Conservation (phyloP, 1,140 invertebrate genomes). For the Diabrotica undecimpunctata region DNA sequence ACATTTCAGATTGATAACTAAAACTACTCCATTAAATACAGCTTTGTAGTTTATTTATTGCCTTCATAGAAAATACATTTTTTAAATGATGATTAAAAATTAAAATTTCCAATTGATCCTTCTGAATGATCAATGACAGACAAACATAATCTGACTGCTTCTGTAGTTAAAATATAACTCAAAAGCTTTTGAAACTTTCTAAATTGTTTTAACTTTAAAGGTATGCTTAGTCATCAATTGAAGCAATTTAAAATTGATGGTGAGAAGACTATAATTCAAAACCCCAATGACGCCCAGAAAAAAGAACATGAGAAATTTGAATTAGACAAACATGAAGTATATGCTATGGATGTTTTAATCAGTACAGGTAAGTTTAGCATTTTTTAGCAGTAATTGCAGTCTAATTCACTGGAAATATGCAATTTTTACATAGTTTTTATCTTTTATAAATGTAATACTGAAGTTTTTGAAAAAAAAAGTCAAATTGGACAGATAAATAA, state of each 20-base stretch:
- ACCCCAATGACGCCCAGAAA: conserved; percentile 91
- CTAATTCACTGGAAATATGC: no score
- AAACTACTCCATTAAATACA: no score
- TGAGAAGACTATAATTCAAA: conserved; percentile 96
- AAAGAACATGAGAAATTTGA: conserved; percentile 97
- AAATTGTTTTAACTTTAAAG: not conserved
- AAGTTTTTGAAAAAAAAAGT: no score
- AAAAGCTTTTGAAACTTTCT: not conserved
- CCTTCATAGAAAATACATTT: no score
- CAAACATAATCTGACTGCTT: conserved; percentile 5
- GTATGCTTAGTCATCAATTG: conserved; percentile 97
- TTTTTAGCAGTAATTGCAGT: not conserved
- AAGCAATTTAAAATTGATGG: conserved; percentile 97
- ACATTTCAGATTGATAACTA: no score
- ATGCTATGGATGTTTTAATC: conserved; percentile 96
- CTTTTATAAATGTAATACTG: no score
- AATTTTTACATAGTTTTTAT: no score
- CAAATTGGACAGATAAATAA: no score
- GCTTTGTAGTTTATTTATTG: no score
- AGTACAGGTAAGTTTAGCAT: conserved; percentile 56
- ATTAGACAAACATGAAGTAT: conserved; percentile 96
- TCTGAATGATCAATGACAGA: conserved; percentile 11
- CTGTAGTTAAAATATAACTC: not conserved
- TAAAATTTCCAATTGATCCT: conserved; percentile 21
- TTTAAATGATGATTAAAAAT: conserved; percentile 13